Percentiles rank a stretch among this genome's conserved stretches.
These are phyloP conservation scores for Drosophila suzukii DNA, from an alignment of 1,140 invertebrate genomes.

Conservation along the genomic window DNA sequence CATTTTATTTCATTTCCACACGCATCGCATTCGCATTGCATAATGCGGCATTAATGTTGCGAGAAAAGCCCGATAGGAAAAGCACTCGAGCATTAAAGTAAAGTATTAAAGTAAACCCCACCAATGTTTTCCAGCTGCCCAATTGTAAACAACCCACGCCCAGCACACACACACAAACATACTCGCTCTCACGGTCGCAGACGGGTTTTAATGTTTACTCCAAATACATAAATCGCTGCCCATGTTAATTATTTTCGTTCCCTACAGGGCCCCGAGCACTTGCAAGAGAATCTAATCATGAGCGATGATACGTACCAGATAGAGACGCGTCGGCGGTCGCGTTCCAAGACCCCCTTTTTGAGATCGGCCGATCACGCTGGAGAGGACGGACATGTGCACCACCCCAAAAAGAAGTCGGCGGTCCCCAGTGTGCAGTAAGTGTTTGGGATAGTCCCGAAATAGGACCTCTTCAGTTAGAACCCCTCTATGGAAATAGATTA, in stretches of 20 bases:
- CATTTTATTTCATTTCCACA: slow-evolving; percentile 32
- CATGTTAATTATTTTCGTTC: slow-evolving; percentile 40
- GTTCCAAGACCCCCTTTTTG: slow-evolving; percentile 87
- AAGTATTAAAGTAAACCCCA: slow-evolving; percentile 1
- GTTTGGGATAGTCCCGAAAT: slow-evolving; percentile 19
- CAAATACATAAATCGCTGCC: slow-evolving; percentile 2
- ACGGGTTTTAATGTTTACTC: slow-evolving; percentile 25
- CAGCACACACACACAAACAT: slow-evolving; percentile 4
- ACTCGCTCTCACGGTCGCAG: background rate
- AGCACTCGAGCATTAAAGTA: slow-evolving; percentile 64
- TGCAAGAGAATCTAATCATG: slow-evolving; percentile 48
- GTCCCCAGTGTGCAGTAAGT: slow-evolving; percentile 86
- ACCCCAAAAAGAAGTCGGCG: slow-evolving; percentile 80
- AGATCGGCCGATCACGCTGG: slow-evolving; percentile 85
- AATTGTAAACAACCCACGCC: slow-evolving; percentile 78
- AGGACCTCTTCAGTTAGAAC: slow-evolving; percentile 1
- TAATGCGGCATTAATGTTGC: slow-evolving; percentile 58
- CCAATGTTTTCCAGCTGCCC: slow-evolving; percentile 35
- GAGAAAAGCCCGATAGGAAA: slow-evolving; percentile 17
- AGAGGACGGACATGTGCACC: slow-evolving; percentile 85
- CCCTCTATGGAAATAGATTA: background rate
- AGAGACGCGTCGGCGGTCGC: slow-evolving; percentile 86
- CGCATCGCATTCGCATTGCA: slow-evolving; percentile 75
- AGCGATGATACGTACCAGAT: slow-evolving; percentile 74
- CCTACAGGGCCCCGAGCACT: slow-evolving; percentile 36